Evolutionary conservation across 2,888 invertebrate species (phyloP).

Genomic region (Ceriagrion tenellum): DNA sequence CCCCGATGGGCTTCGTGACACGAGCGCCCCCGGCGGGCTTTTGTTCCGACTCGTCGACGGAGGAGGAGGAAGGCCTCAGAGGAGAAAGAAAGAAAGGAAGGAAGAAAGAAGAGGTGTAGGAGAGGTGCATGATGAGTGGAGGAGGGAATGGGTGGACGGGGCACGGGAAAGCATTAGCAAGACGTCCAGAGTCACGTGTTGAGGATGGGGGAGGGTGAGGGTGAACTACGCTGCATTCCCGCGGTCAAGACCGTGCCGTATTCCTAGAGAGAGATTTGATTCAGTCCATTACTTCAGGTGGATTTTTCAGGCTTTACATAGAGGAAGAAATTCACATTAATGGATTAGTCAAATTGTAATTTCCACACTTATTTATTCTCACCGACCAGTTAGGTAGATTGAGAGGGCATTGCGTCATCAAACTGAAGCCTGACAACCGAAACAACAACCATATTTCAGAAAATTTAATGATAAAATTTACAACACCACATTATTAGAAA

Average conservation of each 20-base stretch:
- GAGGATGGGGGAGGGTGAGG: not conserved
- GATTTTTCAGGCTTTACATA: too few relatives aligned
- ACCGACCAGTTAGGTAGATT: too few relatives aligned
- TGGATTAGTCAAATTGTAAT: too few relatives aligned
- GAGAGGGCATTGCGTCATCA: too few relatives aligned
- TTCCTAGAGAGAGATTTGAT: too few relatives aligned
- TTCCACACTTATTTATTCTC: too few relatives aligned
- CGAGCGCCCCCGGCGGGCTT: not conserved
- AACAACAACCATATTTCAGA: too few relatives aligned
- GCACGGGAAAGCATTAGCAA: not conserved
- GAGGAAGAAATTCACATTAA: too few relatives aligned
- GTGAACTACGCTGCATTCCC: not conserved
- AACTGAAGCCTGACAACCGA: too few relatives aligned
- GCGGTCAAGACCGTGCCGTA: not conserved
- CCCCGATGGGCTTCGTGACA: not conserved
- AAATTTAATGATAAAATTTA: too few relatives aligned
- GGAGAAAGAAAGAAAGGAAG: not conserved
- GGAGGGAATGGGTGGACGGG: not conserved
- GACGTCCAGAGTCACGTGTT: not conserved
- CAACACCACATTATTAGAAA: too few relatives aligned
- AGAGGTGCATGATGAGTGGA: not conserved
- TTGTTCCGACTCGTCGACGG: not conserved
- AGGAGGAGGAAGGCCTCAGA: not conserved
- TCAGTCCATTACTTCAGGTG: too few relatives aligned
- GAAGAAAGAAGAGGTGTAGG: not conserved